Conservation (phyloP, 2,797 vertebrate species). For the Paramormyrops hopkinsi region DNA sequence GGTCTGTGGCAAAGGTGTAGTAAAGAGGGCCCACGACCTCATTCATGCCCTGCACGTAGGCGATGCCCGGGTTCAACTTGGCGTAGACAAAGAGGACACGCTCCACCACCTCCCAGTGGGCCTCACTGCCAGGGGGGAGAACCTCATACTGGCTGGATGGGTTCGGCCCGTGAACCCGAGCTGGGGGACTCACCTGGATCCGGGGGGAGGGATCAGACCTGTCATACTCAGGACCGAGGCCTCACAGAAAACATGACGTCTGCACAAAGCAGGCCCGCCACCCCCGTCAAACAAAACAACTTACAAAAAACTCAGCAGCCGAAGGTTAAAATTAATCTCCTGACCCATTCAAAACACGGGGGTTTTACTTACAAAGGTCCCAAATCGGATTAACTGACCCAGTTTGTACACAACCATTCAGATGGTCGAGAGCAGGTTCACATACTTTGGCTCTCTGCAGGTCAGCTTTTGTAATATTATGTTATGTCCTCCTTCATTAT, state of each 20-base stretch:
- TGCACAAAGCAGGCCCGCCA: neutral
- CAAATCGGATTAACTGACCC: neutral
- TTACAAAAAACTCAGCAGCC: neutral
- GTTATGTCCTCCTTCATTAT: neutral
- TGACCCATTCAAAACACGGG: neutral
- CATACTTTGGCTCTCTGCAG: neutral
- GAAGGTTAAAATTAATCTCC: neutral
- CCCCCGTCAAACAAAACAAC: neutral
- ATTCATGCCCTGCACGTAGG: conserved; percentile 98
- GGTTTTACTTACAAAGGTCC: neutral
- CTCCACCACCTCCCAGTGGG: conserved; percentile 98
- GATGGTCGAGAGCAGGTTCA: neutral
- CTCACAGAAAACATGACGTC: neutral
- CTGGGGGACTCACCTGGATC: conserved; percentile 83
- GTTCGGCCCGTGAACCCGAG: conserved; percentile 63
- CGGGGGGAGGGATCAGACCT: neutral
- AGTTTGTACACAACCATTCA: neutral
- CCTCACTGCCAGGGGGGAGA: conserved; percentile 81
- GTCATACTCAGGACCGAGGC: neutral
- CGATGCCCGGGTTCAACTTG: conserved; percentile 95
- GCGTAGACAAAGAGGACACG: conserved; percentile 96
- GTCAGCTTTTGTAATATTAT: neutral
- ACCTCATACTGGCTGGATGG: conserved; percentile 79
- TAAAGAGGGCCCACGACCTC: conserved; percentile 96
- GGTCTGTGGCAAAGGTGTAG: conserved; percentile 93